phyloP scores from a whole-genome alignment of 2,888 invertebrate species.

The Pammene fasciana region DNA sequence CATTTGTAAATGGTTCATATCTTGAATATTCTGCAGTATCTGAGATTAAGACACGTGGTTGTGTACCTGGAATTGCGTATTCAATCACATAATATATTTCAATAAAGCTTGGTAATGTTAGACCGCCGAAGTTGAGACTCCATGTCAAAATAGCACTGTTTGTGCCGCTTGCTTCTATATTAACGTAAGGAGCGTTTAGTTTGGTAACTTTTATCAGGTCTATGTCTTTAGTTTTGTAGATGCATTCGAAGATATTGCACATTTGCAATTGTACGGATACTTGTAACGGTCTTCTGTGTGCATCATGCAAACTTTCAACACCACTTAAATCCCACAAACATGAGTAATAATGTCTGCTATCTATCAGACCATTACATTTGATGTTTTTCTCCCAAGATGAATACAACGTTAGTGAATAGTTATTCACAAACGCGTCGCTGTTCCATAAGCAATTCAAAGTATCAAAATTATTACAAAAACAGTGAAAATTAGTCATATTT shows the following conservation, averaged over 20 bases:
- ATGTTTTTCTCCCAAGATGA: not conserved
- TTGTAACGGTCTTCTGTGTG: not conserved
- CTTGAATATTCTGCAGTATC: not conserved
- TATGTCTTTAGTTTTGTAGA: not conserved
- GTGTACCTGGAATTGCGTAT: too few relatives aligned
- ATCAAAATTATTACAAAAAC: not conserved
- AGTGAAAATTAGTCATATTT: not conserved
- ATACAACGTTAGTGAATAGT: not conserved
- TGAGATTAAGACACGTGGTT: not conserved
- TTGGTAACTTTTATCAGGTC: not conserved
- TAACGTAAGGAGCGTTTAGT: not conserved
- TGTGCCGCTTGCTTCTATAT: not conserved
- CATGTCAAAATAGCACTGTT: not conserved
- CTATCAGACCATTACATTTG: not conserved
- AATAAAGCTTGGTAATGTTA: too few relatives aligned
- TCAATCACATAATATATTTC: not conserved
- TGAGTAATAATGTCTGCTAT: not conserved
- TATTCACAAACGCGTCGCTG: not conserved
- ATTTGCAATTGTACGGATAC: not conserved
- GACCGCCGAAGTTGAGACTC: not conserved
- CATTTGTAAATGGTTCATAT: not conserved
- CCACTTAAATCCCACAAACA: not conserved
- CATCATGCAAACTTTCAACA: not conserved
- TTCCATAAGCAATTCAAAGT: not conserved
- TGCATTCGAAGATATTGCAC: conserved; percentile 3